phyloP scores from a whole-genome alignment of 2,888 invertebrate species.

The Zaprionus obscuricornis region DNA sequence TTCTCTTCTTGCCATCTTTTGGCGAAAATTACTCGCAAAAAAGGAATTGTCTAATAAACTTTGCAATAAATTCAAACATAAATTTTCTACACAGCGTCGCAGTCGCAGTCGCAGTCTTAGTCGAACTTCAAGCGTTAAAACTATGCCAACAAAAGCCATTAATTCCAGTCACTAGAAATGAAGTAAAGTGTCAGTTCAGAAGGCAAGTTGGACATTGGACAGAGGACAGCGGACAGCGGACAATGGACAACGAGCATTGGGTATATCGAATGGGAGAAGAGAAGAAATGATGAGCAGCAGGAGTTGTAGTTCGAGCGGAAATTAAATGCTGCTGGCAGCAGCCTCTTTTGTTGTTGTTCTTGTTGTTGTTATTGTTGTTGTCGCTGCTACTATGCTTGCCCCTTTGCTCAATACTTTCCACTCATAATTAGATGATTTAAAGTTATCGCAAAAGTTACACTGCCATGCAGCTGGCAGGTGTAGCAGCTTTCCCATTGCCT shows the following conservation, averaged over 20 bases:
- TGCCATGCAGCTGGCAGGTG: conserved; percentile 45
- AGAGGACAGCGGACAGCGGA: conserved; percentile 4
- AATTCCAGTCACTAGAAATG: conserved; percentile 78
- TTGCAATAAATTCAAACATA: conserved; percentile 78
- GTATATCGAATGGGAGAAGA: too few relatives aligned
- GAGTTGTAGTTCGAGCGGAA: conserved; percentile 50
- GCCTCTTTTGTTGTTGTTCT: conserved; percentile 10
- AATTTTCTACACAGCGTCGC: conserved; percentile 66
- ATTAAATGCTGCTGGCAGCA: conserved; percentile 62
- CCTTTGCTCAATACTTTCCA: conserved; percentile 58
- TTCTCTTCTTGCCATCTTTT: conserved; percentile 43
- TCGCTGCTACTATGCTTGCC: conserved; percentile 31
- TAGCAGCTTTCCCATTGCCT: conserved; percentile 1
- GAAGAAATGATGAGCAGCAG: too few relatives aligned
- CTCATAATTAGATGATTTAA: conserved; percentile 81
- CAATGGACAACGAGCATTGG: neutral
- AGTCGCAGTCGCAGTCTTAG: conserved; percentile 25
- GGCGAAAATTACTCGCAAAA: conserved; percentile 61
- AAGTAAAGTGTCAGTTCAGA: conserved; percentile 72
- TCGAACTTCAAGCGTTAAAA: conserved; percentile 72
- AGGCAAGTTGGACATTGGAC: conserved; percentile 9
- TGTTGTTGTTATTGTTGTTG: conserved; percentile 29
- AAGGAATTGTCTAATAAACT: conserved; percentile 75
- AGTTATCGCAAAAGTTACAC: conserved; percentile 77
- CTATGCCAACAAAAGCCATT: conserved; percentile 80